Base-by-base conservation (phyloP, 2,888 invertebrate species). In the Nysson spinosus region DNA sequence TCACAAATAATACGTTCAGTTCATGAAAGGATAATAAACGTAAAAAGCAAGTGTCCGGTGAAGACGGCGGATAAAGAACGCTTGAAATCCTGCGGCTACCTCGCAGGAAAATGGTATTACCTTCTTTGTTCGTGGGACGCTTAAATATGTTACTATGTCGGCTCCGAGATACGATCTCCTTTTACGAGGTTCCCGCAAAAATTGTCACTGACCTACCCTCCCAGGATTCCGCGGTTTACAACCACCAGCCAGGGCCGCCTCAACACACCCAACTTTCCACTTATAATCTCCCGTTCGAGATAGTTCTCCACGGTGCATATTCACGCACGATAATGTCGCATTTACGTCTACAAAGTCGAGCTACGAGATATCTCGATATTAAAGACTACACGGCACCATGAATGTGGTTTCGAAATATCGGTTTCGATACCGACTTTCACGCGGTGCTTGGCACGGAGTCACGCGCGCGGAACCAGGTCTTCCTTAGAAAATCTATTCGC, bases 51-150 rank as follows among this genome's bases (percentile, higher is more conserved):
- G 28, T 6, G n/a, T 9, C 5, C 28, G 5, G 54, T 44, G 49
- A n/a, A 52, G 17, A 51, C 56, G 30, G 28, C 24, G 50, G 32
- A 40, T 37, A 28, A 26, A 30, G 26, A 34, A 24, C 50, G 46
- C 17, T 26, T 14, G 32, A 40, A 54, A 47, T 42, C 49, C 44
- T 51, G 50, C 1, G 39, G n/a, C 6, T 39, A 58, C 19, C 22
- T 46, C 42, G 55, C 56, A 60, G 47, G 61, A 69, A 71, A 72
- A 72, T 69, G 64, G 67, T 70, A 70, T 66, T 70, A 70, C 69
- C 60, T 65, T 54, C 55, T 46, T 60, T 35, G 52, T 66, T 60
- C 61, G 46, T 28, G 50, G 56, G 54, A 54, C 51, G 63, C 69
- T 77, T 69, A 69, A 76, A 70, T 69, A 69, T 63, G 62, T 69